Evolutionary conservation across 2,797 vertebrate species (phyloP).

Genomic region (Oryzias sinensis): DNA sequence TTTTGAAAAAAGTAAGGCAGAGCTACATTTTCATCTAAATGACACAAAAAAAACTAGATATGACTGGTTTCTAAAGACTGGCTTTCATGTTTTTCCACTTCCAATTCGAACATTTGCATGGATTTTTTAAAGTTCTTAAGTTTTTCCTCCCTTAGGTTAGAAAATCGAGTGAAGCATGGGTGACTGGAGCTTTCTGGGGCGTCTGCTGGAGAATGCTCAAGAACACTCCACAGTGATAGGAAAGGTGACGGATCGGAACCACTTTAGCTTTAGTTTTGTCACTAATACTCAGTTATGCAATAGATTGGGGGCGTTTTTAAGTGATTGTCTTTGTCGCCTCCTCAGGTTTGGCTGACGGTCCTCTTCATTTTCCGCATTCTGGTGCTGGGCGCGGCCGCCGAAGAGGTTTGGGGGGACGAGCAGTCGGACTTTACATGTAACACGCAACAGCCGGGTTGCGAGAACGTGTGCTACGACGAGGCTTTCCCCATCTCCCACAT

Average conservation of each 20-base stretch:
- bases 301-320: neutral
- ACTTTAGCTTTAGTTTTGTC: too few species aligned
- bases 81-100: too few species aligned
- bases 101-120: too few species aligned
- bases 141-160: constrained; percentile 76
- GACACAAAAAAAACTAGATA: too few species aligned
- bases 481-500: constrained; percentile 96
- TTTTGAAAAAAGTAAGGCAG: too few species aligned
- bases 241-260: constrained; percentile 76
- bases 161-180: constrained; percentile 88
- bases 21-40: too few species aligned
- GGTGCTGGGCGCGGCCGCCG: constrained; percentile 89
- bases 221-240: constrained; percentile 95
- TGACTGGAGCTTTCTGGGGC: constrained; percentile 97
- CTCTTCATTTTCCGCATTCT: constrained; percentile 96
- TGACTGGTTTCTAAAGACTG: too few species aligned
- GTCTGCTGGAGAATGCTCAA: constrained; percentile 92
- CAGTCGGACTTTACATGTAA: constrained; percentile 94
- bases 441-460: constrained; percentile 92
- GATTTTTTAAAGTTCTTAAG: constrained; percentile 8
- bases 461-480: constrained; percentile 93
- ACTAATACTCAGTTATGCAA: too few species aligned
- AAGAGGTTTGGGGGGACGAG: constrained; percentile 94
- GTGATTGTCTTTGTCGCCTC: neutral
- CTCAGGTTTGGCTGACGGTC: constrained; percentile 89